Evolutionary conservation across 2,888 invertebrate species (phyloP).

Genomic region (Junonia oenone): DNA sequence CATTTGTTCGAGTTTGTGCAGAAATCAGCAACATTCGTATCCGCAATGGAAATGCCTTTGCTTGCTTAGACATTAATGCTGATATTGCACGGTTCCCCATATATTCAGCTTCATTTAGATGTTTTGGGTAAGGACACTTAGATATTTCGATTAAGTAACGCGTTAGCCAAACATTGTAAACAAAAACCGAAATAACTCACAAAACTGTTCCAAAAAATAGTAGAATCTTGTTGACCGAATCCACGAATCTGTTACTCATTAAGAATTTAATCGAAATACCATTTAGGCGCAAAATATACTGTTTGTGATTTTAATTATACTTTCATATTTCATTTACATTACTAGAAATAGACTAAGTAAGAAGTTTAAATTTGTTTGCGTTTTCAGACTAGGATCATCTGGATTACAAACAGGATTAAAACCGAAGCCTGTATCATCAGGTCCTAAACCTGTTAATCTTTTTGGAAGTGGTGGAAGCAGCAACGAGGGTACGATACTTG

Average conservation of each 20-base stretch:
- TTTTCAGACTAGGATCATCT: conserved; percentile 60
- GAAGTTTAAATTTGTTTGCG: too few species aligned
- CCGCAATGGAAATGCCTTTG: conserved; percentile 87
- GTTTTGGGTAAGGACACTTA: conserved; percentile 57
- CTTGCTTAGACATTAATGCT: conserved; percentile 87
- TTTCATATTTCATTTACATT: too few species aligned
- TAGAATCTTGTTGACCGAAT: too few species aligned
- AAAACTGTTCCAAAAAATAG: too few species aligned
- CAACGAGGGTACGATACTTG: conserved; percentile 40
- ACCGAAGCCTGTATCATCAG: conserved; percentile 62
- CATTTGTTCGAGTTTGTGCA: conserved; percentile 84
- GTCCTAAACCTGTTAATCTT: conserved; percentile 60
- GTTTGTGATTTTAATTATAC: too few species aligned
- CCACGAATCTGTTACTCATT: too few species aligned
- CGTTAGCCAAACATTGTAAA: too few species aligned
- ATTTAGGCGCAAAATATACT: too few species aligned
- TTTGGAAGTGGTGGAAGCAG: conserved; percentile 52
- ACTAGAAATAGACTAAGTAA: too few species aligned
- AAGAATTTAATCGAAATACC: too few species aligned
- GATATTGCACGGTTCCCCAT: conserved; percentile 79
- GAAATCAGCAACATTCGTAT: conserved; percentile 89
- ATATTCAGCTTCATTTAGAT: conserved; percentile 77
- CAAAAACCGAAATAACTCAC: too few species aligned
- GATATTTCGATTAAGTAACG: too few species aligned
- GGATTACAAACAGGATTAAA: conserved; percentile 69